A percentile compares a stretch with the other conserved stretches of the same genome.
Evolutionary conservation across 2,888 invertebrate genomes (phyloP).

Genomic region (Eristalis pertinax): DNA sequence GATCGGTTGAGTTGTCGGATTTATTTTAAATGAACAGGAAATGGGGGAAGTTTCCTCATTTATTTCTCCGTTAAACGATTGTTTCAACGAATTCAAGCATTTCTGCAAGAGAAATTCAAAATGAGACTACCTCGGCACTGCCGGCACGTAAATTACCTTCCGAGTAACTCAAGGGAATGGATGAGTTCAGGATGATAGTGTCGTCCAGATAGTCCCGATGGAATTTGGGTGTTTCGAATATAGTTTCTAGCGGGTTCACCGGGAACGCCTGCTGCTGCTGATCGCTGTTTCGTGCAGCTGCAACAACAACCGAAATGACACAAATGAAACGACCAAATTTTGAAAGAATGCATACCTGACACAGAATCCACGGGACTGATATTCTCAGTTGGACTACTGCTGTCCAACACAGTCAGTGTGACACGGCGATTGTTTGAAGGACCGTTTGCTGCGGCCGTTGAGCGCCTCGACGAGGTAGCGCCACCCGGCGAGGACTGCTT

Average conservation of each 20-base stretch:
- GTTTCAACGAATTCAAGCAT: slow-evolving; percentile 36
- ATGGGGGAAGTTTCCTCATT: slow-evolving; percentile 37
- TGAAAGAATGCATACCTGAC: slow-evolving; percentile 11
- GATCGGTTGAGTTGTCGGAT: background rate
- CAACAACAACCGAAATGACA: background rate
- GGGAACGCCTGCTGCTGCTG: slow-evolving; percentile 72
- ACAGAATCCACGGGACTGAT: slow-evolving; percentile 27
- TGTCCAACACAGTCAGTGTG: slow-evolving; percentile 45
- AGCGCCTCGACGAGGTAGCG: slow-evolving; percentile 44
- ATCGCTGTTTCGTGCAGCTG: slow-evolving; percentile 23
- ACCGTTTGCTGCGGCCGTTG: background rate
- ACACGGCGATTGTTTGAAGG: slow-evolving; percentile 39
- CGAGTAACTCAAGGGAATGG: slow-evolving; percentile 63
- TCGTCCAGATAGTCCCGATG: slow-evolving; percentile 58
- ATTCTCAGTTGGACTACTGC: slow-evolving; percentile 56
- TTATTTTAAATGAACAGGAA: no score
- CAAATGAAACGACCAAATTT: background rate
- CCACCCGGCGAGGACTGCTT: slow-evolving; percentile 30
- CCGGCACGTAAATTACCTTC: slow-evolving; percentile 56
- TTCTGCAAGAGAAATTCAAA: slow-evolving; percentile 21
- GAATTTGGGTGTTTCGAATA: slow-evolving; percentile 74
- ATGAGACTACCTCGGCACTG: slow-evolving; percentile 32
- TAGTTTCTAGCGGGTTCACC: slow-evolving; percentile 73
- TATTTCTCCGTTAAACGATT: slow-evolving; percentile 19
- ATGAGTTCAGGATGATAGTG: slow-evolving; percentile 58